Base-by-base conservation (phyloP, 2,113 vertebrate species). In the Apodemus speciosus region DNA sequence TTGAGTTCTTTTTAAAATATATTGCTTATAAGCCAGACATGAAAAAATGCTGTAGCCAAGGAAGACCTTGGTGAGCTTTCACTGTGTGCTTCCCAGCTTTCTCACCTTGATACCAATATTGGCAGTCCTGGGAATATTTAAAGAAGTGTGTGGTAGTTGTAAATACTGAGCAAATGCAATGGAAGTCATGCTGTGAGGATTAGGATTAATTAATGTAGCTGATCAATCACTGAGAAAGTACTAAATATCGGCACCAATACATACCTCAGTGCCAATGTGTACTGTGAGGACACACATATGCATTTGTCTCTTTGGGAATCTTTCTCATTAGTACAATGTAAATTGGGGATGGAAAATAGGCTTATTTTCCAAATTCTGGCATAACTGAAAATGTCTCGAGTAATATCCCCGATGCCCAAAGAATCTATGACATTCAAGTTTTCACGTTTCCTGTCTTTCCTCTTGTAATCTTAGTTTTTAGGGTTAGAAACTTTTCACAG, bases 171-270 rank as follows among this genome's bases (percentile, higher is more conserved):
- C 0, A 76, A 91, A 16, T 85, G 0, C 4, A 88, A 51, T 27
- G 46, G 69, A 71, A 91, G 79, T 72, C 92, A 53, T 51, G 11
- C 53, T 83, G 27, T 80, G 60, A 53, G 51, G 81, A 40, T 84
- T 80, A 14, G 35, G 51, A 68, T 15, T 90, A 84, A 75, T 80
- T 56, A 80, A 88, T 88, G 53, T n/a, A 84, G 77, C 35, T 84
- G 15, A 80, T 89, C 64, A 43, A 68, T 64, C 64, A 56, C 60
- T 75, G 68, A 53, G 84, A 93, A 79, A 87, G 92, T 73, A 64
- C 60, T 16, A 53, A 83, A 49, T 66, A 40, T 73, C 68, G 77
- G 23, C 62, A 92, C 30, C n/a, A 85, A 58, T 46, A 25, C 51
- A 15, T 46, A 89, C 38, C 32, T 38, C 90, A 20, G 27, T 76